These are phyloP conservation scores for Piaya cayana DNA, from an alignment of 2,113 vertebrate genomes.

Conservation along the genomic window DNA sequence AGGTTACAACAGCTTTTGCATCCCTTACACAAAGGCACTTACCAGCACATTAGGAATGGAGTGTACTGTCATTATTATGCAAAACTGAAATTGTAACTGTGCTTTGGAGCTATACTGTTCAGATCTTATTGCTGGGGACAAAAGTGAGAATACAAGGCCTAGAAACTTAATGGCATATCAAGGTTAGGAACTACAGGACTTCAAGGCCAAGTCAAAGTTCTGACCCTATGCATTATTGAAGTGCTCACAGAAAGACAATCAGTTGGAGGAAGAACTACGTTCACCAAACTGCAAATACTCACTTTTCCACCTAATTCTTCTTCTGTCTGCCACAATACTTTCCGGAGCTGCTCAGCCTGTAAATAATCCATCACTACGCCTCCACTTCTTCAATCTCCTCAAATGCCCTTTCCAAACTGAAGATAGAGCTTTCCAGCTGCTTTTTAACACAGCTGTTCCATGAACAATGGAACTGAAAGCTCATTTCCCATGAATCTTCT, in stretches of 20 bases:
- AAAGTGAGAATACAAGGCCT: not conserved
- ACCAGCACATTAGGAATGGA: not conserved
- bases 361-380: not conserved
- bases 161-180: not conserved
- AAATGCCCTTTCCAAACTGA: not conserved
- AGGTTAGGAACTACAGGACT: not conserved
- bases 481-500: not conserved
- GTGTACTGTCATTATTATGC: not conserved
- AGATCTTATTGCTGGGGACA: not conserved
- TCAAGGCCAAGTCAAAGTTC: not conserved
- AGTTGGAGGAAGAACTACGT: not conserved
- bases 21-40: not conserved
- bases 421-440: not conserved
- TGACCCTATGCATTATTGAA: not conserved
- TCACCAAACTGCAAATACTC: not conserved
- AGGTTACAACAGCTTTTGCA: not conserved
- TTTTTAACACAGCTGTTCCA: constrained; percentile 8
- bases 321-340: not conserved
- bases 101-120: not conserved
- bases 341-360: not conserved
- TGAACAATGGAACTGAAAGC: not conserved
- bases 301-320: not conserved
- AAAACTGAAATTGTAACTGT: not conserved
- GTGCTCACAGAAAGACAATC: not conserved
- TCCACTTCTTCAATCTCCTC: not conserved